These are phyloP conservation scores for Seladonia tumulorum DNA, from an alignment of 2,888 invertebrate species.

Conservation along the genomic window DNA sequence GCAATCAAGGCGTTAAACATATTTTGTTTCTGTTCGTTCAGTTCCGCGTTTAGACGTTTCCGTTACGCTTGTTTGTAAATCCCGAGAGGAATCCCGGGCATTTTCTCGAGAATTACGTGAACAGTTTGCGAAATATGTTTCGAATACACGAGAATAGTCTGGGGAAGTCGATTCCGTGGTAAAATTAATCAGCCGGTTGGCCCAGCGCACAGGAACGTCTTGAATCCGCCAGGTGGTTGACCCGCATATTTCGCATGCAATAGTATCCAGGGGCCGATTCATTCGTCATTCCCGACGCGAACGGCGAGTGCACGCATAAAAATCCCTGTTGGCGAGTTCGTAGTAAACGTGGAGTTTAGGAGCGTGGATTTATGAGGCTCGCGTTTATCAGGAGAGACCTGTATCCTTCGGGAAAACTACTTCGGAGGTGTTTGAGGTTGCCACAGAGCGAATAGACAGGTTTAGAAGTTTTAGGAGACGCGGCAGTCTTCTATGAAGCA, in stretches of 20 bases:
- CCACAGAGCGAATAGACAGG: neutral
- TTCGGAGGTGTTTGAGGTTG: neutral
- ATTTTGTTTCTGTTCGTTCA: neutral
- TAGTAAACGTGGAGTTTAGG: conserved; percentile 9
- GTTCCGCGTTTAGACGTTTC: neutral
- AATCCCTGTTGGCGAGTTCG: neutral
- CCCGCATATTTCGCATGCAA: conserved; percentile 10
- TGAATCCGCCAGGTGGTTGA: conserved; percentile 32
- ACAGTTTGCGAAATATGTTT: neutral
- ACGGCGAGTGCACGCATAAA: neutral
- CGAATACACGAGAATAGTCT: neutral
- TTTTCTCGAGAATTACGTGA: neutral
- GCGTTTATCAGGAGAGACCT: neutral
- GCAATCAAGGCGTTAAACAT: too few relatives aligned
- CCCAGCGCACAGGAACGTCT: neutral
- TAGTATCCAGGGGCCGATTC: conserved; percentile 6
- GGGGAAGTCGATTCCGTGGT: neutral
- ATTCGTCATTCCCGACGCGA: neutral
- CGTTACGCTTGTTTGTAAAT: neutral
- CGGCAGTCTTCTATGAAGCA: neutral
- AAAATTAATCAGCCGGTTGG: conserved; percentile 30
- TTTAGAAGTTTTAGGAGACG: neutral
- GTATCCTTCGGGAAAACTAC: neutral
- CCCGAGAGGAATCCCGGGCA: neutral
- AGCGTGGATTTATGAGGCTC: conserved; percentile 11